Evolutionary conservation across 2,113 vertebrate species (phyloP), one percentile per base, ranked within the genome.

Genomic region (Paradoxurus hermaphroditus): DNA sequence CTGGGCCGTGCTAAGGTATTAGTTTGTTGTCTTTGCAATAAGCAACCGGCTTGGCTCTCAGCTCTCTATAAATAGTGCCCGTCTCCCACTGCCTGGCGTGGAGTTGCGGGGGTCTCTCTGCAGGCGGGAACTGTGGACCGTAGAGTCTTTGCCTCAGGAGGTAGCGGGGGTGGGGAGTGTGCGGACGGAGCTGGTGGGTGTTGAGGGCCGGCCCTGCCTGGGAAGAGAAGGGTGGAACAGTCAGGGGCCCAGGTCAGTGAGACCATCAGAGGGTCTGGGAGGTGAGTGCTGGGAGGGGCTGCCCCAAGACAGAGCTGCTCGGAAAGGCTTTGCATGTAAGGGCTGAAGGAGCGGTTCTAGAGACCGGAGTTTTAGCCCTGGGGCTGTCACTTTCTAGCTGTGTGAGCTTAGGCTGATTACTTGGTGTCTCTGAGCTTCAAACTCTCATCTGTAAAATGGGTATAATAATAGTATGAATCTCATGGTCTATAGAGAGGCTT

Each of bases 11-110:
- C 18, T 14, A 41, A 83, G 83, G 79, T 82, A 29, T 83, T 41
- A 68, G 53, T 70, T 70, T 90, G 49, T 91, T 62, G 36, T 72
- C 63, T 92, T 49, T 89, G 86, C 56, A 82, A 11, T 75, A 65
- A 51, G 29, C 63, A 82, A 59, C 70, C 36, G 4, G 51, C 23
- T 72, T 72, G 86, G 56, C n/a, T 82, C 92, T 94, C 13, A 36
- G 31, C 12, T 95, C 77, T 91, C 68, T 81, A 85, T 77, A 96
- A 62, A 91, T 25, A 46, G 19, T 3, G 29, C 39, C 78, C 10
- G 4, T 31, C 82, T 78, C 67, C n/a, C 34, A 4, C 27, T 4
- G 4, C 56, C 21, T 12, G 2, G 51, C 41, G 67, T 86, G 86
- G 51, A 21, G 44, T 68, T 41, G 25, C 29, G n/a, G 84, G 12